Percentiles rank a stretch among this genome's conserved stretches.
phyloP scores from a whole-genome alignment of 2,797 vertebrate genomes.

The Lacerta agilis region DNA sequence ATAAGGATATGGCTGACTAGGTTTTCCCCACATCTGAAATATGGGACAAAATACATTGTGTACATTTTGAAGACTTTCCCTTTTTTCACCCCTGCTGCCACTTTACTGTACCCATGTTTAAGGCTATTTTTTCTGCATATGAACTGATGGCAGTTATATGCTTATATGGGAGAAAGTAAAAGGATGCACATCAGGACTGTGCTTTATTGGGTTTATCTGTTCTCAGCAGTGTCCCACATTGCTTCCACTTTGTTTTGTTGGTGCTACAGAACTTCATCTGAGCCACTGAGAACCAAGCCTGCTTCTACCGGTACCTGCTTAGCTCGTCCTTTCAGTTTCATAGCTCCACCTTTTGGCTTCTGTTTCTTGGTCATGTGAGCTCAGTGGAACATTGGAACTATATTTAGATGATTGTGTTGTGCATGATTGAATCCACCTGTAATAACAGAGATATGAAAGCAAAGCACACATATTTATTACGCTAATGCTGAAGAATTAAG shows the following conservation, averaged over 20 bases:
- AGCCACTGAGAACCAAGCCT: background rate
- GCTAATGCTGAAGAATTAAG: background rate
- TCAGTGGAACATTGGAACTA: background rate
- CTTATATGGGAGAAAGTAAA: background rate
- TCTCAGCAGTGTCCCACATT: background rate
- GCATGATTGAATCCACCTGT: conserved; percentile 24
- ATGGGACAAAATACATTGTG: background rate
- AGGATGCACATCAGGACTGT: background rate
- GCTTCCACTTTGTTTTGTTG: background rate
- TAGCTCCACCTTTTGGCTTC: background rate
- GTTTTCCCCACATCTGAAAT: too few relatives aligned
- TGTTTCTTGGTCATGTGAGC: background rate
- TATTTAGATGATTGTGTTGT: conserved; percentile 17
- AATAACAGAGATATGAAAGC: background rate
- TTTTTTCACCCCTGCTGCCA: background rate
- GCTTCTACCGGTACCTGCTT: background rate
- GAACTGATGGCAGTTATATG: background rate
- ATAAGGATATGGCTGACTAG: too few relatives aligned
- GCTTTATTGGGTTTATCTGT: background rate
- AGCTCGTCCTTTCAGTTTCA: background rate
- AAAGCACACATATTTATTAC: background rate
- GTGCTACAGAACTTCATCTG: background rate
- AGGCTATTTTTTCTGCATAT: background rate
- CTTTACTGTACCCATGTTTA: background rate
- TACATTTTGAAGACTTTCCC: background rate